Evolutionary conservation across 2,888 invertebrate genomes (phyloP).

Genomic region (Theretra japonica): DNA sequence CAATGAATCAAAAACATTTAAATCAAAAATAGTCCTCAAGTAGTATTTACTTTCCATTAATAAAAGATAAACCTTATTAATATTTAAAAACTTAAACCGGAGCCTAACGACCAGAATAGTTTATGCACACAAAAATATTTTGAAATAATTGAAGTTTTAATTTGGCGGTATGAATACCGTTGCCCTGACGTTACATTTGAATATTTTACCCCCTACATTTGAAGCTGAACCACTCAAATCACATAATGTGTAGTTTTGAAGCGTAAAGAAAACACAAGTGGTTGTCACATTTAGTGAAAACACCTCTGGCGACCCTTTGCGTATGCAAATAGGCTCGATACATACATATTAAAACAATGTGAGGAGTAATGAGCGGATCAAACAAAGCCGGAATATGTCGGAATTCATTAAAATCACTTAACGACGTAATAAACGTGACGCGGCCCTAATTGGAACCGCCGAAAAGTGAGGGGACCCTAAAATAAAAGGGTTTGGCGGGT

Average conservation of each 20-base stretch:
- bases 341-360: constrained; percentile 26
- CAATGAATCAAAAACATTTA: too few species aligned
- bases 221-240: not conserved
- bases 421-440: constrained; percentile 48
- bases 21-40: not conserved
- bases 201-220: not conserved
- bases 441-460: constrained; percentile 63
- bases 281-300: constrained; percentile 18
- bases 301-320: constrained; percentile 14
- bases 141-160: constrained; percentile 3
- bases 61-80: constrained; percentile 3
- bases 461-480: constrained; percentile 50
- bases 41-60: not conserved
- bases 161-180: not conserved
- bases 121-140: not conserved
- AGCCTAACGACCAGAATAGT: too few species aligned
- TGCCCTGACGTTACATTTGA: not conserved
- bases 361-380: constrained; percentile 45
- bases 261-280: not conserved
- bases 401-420: constrained; percentile 60
- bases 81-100: not conserved
- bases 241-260: not conserved
- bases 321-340: constrained; percentile 18
- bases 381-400: constrained; percentile 47
- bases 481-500: constrained; percentile 48